Evolutionary conservation across 2,888 invertebrate species (phyloP), one percentile per base, ranked within the genome.

Genomic region (Eumerus sabulonum): DNA sequence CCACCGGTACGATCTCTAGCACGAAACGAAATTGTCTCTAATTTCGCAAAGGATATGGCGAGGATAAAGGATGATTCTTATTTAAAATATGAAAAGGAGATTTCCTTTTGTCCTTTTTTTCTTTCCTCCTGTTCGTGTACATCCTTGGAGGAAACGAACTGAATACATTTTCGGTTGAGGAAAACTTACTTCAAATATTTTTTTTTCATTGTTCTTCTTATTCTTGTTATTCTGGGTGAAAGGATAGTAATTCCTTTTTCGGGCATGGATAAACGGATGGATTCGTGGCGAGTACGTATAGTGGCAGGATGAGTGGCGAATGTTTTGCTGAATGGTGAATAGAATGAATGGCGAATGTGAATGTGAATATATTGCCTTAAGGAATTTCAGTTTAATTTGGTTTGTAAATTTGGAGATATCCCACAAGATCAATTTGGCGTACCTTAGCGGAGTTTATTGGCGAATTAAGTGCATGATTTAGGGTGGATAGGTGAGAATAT

Each of bases 21-120:
- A 40, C 14, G 12, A 35, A n/a, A 54, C 47, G 14, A 70, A 40
- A 62, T 54, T 42, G 48, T 70, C 54, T 42, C 47, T 54, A 70
- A 70, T 62, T 62, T 70, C 42, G 54, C 40, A 60, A 60, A 16
- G 47, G 47, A 60, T 70, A 60, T 47, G 16, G 1, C 27, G 27
- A 27, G 27, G 27, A 18, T 12, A 38, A 13, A 54, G 45, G 68
- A 62, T 60, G 47, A 53, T 47, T 54, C 45, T 62, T 70, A 54
- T 27, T 62, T 42, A 60, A 62, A 70, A 54, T 62, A 70, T 60
- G 54, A 62, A 62, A 54, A 70, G 40, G 27, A 27, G 7, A 7
- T 40, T 54, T 42, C 17, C 36, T n/a, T 4, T 17, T 40, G 12
- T 70, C 27, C 47, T 60, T 47, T 27, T 27, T 27, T 27, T 7